phyloP scores from a whole-genome alignment of 92 coral and sea anemone species.

The Isaurus tuberculatus region DNA sequence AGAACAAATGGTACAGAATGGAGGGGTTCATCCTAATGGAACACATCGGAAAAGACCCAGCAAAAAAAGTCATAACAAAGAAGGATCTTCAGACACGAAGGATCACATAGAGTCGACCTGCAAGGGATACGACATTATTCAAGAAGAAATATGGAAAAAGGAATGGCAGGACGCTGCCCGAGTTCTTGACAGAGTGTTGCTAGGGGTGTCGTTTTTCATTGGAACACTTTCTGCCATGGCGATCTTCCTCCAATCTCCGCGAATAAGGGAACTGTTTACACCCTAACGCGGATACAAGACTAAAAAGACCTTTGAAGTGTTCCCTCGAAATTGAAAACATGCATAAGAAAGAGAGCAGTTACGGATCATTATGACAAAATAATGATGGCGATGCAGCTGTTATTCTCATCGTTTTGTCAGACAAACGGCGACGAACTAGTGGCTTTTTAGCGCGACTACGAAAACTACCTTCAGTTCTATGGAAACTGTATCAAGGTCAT shows the following conservation, averaged over 20 bases:
- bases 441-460: no score
- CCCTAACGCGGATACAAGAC: constrained; percentile 50
- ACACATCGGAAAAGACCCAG: constrained; percentile 67
- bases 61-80: constrained; percentile 70
- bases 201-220: constrained; percentile 78
- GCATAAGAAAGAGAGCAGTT: no score
- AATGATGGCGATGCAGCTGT: no score
- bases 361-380: no score
- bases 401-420: no score
- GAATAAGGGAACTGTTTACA: constrained; percentile 78
- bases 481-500: no score
- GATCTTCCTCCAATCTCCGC: constrained; percentile 86
- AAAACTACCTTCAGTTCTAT: no score
- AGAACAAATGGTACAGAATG: constrained; percentile 76
- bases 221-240: constrained; percentile 88
- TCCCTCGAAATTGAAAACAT: background rate
- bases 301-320: background rate
- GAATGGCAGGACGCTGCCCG: constrained; percentile 94
- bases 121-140: constrained; percentile 49
- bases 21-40: constrained; percentile 71
- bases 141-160: constrained; percentile 77
- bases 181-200: constrained; percentile 81
- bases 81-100: constrained; percentile 52
- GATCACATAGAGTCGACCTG: constrained; percentile 52
- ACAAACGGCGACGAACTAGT: no score